These are phyloP conservation scores for Clusia tigrina DNA, from an alignment of 2,888 invertebrate genomes.

Conservation along the genomic window DNA sequence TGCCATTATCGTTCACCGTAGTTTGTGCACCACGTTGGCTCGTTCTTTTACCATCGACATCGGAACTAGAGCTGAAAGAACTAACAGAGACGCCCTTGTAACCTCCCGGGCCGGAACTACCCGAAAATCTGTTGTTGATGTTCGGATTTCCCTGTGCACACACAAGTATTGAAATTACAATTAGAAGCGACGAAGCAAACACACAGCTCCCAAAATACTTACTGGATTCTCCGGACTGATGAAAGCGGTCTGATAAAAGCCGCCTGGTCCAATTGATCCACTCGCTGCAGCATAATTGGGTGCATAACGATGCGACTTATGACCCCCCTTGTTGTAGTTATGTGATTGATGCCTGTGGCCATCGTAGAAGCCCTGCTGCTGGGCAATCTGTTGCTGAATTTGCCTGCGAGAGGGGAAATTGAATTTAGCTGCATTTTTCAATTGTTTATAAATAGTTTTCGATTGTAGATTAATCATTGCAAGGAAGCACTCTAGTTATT, in stretches of 20 bases:
- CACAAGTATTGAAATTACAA: conserved; percentile 7
- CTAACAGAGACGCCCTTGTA: conserved; percentile 71
- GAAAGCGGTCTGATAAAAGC: conserved; percentile 68
- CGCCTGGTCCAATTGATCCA: conserved; percentile 68
- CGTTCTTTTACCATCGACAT: conserved; percentile 69
- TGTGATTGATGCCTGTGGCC: conserved; percentile 42
- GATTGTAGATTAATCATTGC: too few species aligned
- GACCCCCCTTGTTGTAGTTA: conserved; percentile 33
- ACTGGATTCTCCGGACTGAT: conserved; percentile 72
- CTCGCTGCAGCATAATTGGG: conserved; percentile 67
- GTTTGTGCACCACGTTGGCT: conserved; percentile 71
- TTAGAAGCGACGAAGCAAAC: background rate
- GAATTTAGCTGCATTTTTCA: background rate
- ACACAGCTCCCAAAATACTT: conserved; percentile 43
- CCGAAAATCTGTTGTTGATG: conserved; percentile 50
- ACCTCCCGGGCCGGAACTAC: conserved; percentile 49
- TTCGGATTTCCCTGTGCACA: conserved; percentile 52
- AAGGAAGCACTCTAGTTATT: background rate
- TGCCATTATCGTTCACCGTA: conserved; percentile 77
- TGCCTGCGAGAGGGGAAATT: conserved; percentile 35
- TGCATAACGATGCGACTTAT: conserved; percentile 47
- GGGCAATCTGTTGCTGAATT: conserved; percentile 56
- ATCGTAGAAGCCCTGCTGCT: conserved; percentile 52
- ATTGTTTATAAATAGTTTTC: background rate
- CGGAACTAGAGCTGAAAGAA: conserved; percentile 69